phyloP scores from a whole-genome alignment of 2,797 vertebrate species.

The Callimico goeldii region DNA sequence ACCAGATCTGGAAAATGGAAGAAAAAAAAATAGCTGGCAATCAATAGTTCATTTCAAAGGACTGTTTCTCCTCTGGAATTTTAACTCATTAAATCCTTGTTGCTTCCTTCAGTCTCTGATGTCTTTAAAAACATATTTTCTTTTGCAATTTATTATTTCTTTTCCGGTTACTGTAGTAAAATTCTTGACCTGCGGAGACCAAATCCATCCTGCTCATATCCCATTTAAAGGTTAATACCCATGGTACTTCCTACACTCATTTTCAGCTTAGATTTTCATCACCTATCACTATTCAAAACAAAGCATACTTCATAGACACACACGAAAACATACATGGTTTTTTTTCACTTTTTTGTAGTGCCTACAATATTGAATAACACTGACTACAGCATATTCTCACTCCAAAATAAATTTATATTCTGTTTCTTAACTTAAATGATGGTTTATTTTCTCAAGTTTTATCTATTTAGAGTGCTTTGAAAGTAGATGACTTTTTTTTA shows the following conservation, averaged over 20 bases:
- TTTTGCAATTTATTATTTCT: background rate
- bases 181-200: background rate
- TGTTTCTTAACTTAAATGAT: background rate
- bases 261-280: background rate
- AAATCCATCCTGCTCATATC: background rate
- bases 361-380: background rate
- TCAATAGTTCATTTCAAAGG: background rate
- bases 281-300: background rate
- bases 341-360: background rate
- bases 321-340: too few species aligned
- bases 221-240: background rate
- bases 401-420: background rate
- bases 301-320: background rate
- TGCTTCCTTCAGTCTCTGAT: background rate
- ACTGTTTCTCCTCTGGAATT: background rate
- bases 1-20: background rate
- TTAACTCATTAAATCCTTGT: background rate
- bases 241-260: background rate
- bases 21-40: background rate
- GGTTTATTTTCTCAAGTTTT: background rate
- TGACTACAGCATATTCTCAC: background rate
- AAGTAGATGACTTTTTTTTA: background rate
- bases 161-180: background rate
- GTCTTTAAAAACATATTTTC: background rate
- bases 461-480: background rate